Evolutionary conservation across 2,113 vertebrate species (phyloP), one percentile per base, ranked within the genome.

Genomic region (Maylandia zebra): DNA sequence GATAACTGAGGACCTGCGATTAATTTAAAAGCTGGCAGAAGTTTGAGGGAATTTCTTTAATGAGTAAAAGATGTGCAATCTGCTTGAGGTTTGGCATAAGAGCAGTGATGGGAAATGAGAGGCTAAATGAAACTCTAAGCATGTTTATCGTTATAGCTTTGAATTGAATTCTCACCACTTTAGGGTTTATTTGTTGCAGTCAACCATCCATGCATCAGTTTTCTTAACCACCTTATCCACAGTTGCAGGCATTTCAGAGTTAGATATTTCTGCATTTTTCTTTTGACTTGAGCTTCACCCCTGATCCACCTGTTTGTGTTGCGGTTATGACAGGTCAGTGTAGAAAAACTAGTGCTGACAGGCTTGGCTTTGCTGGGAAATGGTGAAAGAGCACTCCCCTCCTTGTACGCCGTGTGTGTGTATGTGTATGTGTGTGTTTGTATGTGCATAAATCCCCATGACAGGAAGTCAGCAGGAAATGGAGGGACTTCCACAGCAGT

Each of bases 381-480:
- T 81, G 45, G 83, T 90, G 88, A 93, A 81, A 79, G 82, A 86
- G 61, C 66, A 10, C 88, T 43, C 71, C 84, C 79, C 89, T 86
- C 86, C 83, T 48, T 56, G 48, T 57, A 64, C 53, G 22, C 36
- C 55, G 22, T 85, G 87, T 82, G 27, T 61, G 66, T 64, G 53
- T 69, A 48, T 61, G 53, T 78, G 64, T 66, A 45, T 83, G 36
- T 36, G 38, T 90, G 84, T 81, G 83, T 82, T 14, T 82, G 86
- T 84, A 79, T 86, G 86, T 88, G 64, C 45, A 81, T 90, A 92
- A 94, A 88, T 92, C 85, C 90, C 88, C 81, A 85, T 95, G 92
- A 94, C 90, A 94, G 95, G 95, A 95, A 95, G 94, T 90, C 91
- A 89, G 90, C 91, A 95, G 95, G 95, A 96, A 96, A 95, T 94